Percentiles rank a stretch among this genome's conserved stretches.
phyloP scores from a whole-genome alignment of 2,797 vertebrate genomes.

The Anguilla megastoma region DNA sequence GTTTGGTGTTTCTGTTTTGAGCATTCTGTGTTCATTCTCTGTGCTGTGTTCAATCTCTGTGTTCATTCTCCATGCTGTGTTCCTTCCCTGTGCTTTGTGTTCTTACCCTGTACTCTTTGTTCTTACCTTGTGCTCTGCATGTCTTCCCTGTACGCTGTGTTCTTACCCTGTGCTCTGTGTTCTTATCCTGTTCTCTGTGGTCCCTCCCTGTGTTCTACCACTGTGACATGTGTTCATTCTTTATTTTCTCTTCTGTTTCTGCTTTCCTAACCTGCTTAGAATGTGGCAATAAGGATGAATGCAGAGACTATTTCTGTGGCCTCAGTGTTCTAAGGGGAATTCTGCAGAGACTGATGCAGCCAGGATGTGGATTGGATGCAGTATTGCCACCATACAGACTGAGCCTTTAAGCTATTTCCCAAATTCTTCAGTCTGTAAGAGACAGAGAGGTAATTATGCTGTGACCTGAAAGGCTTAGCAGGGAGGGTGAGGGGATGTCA shows the following conservation, averaged over 20 bases:
- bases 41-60: too few species aligned
- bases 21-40: too few species aligned
- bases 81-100: not conserved
- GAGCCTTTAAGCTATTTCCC: constrained; percentile 29
- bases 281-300: not conserved
- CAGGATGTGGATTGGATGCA: not conserved
- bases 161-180: not conserved
- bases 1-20: too few species aligned
- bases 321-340: not conserved
- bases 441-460: constrained; percentile 28
- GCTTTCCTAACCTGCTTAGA: not conserved
- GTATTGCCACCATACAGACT: not conserved
- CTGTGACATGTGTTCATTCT: not conserved
- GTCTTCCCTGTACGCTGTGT: not conserved
- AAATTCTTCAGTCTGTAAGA: constrained; percentile 26
- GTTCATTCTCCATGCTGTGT: not conserved
- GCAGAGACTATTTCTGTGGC: not conserved
- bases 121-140: not conserved
- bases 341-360: not conserved
- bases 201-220: not conserved
- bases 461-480: constrained; percentile 26
- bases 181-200: not conserved
- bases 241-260: not conserved
- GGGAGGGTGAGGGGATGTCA: not conserved
- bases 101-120: too few species aligned